Base-by-base conservation (phyloP, 2,888 invertebrate species). In the Napeogenes sylphis region DNA sequence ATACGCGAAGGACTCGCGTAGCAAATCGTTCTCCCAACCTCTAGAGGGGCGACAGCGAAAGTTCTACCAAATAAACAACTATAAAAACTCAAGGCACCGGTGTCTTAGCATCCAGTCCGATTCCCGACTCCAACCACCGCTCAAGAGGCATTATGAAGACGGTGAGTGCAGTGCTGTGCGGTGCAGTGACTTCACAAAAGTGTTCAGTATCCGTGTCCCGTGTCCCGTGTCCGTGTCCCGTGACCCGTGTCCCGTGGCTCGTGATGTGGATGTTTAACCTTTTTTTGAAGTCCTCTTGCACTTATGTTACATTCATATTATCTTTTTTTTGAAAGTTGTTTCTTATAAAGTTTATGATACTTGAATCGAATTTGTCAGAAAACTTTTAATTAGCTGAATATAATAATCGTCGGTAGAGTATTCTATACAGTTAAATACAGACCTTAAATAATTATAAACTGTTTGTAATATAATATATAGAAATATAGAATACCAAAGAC, bases 111-210 rank as follows among this genome's bases (percentile, higher is more conserved):
- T 90, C 90, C 90, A 90, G 90, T 90, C 80, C 86, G 80, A 83
- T 79, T 89, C 90, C 90, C 83, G 85, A 81, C 86, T 78, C 80
- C 84, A 82, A 83, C 82, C 85, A 87, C 82, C 84, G 79, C 82
- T 78, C 84, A 81, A 86, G 89, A 89, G 87, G 85, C 88, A 88
- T 77, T 72, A 90, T 90, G 90, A 90, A 82, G 83, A 86, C 89
- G 89, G 90, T 90, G 90, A 90, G 90, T 89, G 81, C 62, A 68
- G 77, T 74, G 63, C 59, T 71, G 74, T 75, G 74, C 55, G 74
- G 80, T 80, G 82, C 70, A 79, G 82, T 84, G 85, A 81, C 87
- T 88, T 88, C 87, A 85, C 86, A 88, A 86, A 85, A 84, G 85
- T 84, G 84, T 75, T 62, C 61, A 57, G 66, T 62, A 51, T 68